Evolutionary conservation across 2,888 invertebrate species (phyloP), one percentile per base, ranked within the genome.

Genomic region (Pterobdella sp.): DNA sequence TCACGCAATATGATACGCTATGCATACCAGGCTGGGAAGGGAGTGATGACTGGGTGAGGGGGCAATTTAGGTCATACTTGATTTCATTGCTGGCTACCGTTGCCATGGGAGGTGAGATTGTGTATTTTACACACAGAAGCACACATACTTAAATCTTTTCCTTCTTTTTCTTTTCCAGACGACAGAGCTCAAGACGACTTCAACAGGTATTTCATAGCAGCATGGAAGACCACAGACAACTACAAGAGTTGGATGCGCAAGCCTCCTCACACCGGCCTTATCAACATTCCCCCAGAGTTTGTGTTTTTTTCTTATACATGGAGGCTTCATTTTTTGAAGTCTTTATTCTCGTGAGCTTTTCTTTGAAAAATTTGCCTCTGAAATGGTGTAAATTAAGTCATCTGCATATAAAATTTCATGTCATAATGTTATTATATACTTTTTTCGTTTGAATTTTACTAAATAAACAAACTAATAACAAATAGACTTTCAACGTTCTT

Each of bases 31-130:
- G 89, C 32, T 91, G 90, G 90, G 92, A 92, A 83, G 97, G 97
- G 69, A 94, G 95, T 34, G 96, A 97, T 81, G 90, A 92, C 78
- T 98, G 97, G 97, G 90, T 97, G 76, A 87, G 97, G 77, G 90
- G 93, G 72, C 96, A 97, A 84, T 96, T 96, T 77, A 79, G 80
- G 74, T 76, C 79, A 32, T 86, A 86, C 76, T 79, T 86, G 1
- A 79, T 84, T 67, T 81, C 83, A 0, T 76, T 86, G 63, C 77
- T 85, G 66, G 81, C 82, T 1, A 76, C 77, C 10, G 74, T 74
- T 10, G 37, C 37, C 3, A 35, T 42, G 22, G 73, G 72, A 42
- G 75, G 76, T 75, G 29, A 26, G 73, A 71, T 26, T 69, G 69
- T 14, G 18, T 49, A 69, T 69, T 69, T 69, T 26, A 42, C 42